Evolutionary conservation across 2,797 vertebrate genomes (phyloP), one percentile per base, ranked within the genome.

Genomic region (Pseudochaenichthys georgianus): DNA sequence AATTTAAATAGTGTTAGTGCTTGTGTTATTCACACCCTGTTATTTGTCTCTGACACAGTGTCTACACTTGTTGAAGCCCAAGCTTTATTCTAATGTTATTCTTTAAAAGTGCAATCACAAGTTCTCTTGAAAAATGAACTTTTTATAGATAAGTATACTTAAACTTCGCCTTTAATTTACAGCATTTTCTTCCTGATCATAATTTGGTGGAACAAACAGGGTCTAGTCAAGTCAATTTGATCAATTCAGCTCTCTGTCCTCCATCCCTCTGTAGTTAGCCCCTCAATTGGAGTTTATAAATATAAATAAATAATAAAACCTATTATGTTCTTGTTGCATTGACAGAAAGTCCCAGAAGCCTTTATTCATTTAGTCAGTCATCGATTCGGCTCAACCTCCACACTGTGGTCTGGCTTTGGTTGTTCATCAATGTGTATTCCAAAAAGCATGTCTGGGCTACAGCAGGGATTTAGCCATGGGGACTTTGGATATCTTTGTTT

Each of bases 311-410:
- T 38, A 38, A 38, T 38, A 42, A 19, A 8, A 3, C 6, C 13
- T 28, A 34, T 55, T 23, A 46, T 47, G 52, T 57, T 13, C 54
- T 50, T 38, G 7, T 41, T 15, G 38, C 80, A 70, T 60, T 43
- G 75, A 79, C 52, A 38, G n/a, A n/a, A 31, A 31, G 23, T 60
- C 71, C 50, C 63, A 52, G 63, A 46, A 62, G 70, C 23, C n/a
- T 12, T 9, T 3, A 17, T 3, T 54, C 73, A 78, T 81, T 69
- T 31, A 55, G 46, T 53, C 51, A 34, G 23, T 13, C 64, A 84
- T 77, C 0, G 67, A 84, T 84, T 83, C 1, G 13, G 42, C 48
- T 77, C 60, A 47, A n/a, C 46, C 68, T 47, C 38, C 34, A 45
- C 23, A 13, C 23, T 41, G 7, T 42, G 58, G n/a, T 53, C 2